Evolutionary conservation across 2,888 invertebrate species (phyloP).

Genomic region (Mythimna vitellina): DNA sequence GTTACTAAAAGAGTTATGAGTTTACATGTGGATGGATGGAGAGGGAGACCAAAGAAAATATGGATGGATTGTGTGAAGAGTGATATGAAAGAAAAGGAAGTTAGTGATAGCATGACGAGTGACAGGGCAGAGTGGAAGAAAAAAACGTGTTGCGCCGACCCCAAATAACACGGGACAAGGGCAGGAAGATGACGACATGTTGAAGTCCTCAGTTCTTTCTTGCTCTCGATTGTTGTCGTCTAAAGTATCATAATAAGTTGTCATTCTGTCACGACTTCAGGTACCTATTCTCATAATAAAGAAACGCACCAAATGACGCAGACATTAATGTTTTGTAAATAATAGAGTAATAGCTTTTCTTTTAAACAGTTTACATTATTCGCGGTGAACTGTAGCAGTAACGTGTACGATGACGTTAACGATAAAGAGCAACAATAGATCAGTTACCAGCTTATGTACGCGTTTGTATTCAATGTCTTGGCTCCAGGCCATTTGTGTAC

Average conservation of each 20-base stretch:
- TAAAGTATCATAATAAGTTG: neutral
- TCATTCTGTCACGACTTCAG: neutral
- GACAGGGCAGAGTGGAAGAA: too few relatives aligned
- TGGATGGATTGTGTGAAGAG: too few relatives aligned
- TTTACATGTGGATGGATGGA: too few relatives aligned
- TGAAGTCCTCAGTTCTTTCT: too few relatives aligned
- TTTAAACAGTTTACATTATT: slow-evolving; percentile 42
- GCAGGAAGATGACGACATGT: too few relatives aligned
- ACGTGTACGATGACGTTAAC: slow-evolving; percentile 48
- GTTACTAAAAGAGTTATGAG: too few relatives aligned
- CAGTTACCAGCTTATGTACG: slow-evolving; percentile 39
- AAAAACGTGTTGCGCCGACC: too few relatives aligned
- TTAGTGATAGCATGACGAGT: too few relatives aligned
- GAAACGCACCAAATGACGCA: slow-evolving; percentile 11
- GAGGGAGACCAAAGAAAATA: too few relatives aligned
- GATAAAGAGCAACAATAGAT: slow-evolving; percentile 59
- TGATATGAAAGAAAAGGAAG: too few relatives aligned
- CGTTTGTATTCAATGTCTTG: slow-evolving; percentile 52
- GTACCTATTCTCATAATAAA: slow-evolving; percentile 24
- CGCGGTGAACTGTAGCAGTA: slow-evolving; percentile 32
- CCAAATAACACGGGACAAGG: too few relatives aligned
- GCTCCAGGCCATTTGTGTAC: slow-evolving; percentile 57
- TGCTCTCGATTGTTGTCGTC: neutral
- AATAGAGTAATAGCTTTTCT: slow-evolving; percentile 36
- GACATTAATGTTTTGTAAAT: slow-evolving; percentile 38